Conservation (phyloP, 2,797 vertebrate genomes). For the Takifugu ocellatus region DNA sequence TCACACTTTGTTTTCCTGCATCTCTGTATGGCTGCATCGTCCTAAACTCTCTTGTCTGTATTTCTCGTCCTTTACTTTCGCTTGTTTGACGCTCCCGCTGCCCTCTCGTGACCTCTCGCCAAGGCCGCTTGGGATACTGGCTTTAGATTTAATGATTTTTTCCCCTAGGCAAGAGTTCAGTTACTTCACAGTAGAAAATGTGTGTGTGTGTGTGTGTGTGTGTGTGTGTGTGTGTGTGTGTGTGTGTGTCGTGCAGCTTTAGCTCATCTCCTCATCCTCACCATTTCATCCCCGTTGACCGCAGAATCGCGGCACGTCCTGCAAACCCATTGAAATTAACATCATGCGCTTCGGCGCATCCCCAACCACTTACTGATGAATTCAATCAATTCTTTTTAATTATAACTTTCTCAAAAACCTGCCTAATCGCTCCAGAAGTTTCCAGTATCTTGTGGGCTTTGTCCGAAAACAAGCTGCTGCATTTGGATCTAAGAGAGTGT, state of each 20-base stretch:
- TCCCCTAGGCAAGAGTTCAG: slow-evolving; percentile 52
- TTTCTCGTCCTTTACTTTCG: slow-evolving; percentile 1
- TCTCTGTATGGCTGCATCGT: slow-evolving; percentile 19
- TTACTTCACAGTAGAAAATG: slow-evolving; percentile 29
- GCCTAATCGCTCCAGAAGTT: slow-evolving; percentile 57
- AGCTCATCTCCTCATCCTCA: neutral
- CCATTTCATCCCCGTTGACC: slow-evolving; percentile 11
- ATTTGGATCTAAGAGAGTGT: slow-evolving; percentile 26
- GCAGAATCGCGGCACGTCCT: slow-evolving; percentile 36
- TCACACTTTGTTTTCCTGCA: slow-evolving; percentile 23
- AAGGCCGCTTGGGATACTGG: slow-evolving; percentile 48
- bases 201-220: slow-evolving; percentile 1
- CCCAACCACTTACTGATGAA: slow-evolving; percentile 55
- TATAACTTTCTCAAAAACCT: slow-evolving; percentile 56
- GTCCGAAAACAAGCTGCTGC: slow-evolving; percentile 26
- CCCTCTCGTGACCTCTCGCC: slow-evolving; percentile 50
- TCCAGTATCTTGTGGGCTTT: slow-evolving; percentile 34
- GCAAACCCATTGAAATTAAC: slow-evolving; percentile 60
- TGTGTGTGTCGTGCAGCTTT: too few species aligned
- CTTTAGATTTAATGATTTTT: slow-evolving; percentile 68
- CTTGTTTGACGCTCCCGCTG: slow-evolving; percentile 2
- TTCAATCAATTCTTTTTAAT: slow-evolving; percentile 68
- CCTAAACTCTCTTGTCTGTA: slow-evolving; percentile 8
- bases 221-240: too few species aligned
- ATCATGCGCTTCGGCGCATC: slow-evolving; percentile 53